A percentile compares a stretch with the other conserved stretches of the same genome.
phyloP scores from a whole-genome alignment of 2,888 invertebrate genomes.

The Plemyria rubiginata region DNA sequence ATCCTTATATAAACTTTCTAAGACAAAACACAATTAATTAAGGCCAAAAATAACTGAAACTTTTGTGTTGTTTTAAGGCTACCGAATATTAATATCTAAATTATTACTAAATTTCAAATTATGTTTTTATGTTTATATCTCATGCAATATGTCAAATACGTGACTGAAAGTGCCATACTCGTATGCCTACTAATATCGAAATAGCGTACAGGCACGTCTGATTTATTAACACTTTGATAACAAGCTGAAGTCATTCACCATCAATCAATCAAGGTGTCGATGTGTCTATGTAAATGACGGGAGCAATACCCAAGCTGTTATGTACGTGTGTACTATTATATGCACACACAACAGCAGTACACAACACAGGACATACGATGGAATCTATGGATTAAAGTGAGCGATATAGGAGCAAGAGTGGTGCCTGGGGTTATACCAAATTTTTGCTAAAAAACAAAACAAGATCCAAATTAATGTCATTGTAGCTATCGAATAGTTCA shows the following conservation, averaged over 20 bases:
- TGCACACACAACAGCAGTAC: conserved; percentile 7
- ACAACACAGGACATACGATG: conserved; percentile 19
- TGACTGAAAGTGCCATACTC: conserved; percentile 24
- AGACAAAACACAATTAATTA: conserved; percentile 23
- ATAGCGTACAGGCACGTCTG: conserved; percentile 42
- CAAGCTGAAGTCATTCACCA: conserved; percentile 55
- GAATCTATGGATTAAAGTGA: conserved; percentile 29
- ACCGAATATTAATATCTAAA: background rate
- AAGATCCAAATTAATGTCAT: conserved; percentile 15
- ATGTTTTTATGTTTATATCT: background rate
- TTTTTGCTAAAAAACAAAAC: background rate
- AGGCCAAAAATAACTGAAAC: conserved; percentile 13
- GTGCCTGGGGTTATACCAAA: background rate
- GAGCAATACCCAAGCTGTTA: conserved; percentile 49
- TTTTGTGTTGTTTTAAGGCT: background rate
- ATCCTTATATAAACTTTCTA: conserved; percentile 3
- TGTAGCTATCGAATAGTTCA: conserved; percentile 46
- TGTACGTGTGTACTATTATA: conserved; percentile 25
- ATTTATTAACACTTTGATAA: conserved; percentile 59
- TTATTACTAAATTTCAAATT: background rate
- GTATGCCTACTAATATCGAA: conserved; percentile 28
- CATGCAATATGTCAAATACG: conserved; percentile 9
- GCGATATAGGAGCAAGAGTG: conserved; percentile 6
- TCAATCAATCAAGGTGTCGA: conserved; percentile 59
- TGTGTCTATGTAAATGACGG: conserved; percentile 56